A percentile compares a stretch with the other conserved stretches of the same genome.
Conservation (phyloP, 2,888 invertebrate genomes). For the Folsomia candida region DNA sequence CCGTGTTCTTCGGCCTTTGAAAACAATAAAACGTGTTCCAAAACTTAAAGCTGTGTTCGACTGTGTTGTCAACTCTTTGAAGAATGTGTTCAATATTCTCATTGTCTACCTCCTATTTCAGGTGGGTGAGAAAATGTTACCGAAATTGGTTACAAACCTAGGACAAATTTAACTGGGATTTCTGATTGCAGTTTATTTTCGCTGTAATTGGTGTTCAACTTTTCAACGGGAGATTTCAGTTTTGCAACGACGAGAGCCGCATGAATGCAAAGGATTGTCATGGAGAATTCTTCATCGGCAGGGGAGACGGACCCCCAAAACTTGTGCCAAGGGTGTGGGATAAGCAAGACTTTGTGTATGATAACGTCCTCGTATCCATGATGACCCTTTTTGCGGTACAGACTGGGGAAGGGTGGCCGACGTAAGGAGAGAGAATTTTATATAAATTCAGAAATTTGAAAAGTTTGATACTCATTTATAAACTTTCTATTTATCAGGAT, state of each 20-base stretch:
- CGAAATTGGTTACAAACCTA: background rate
- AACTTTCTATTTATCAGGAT: conserved; percentile 64
- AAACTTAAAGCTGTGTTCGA: conserved; percentile 99
- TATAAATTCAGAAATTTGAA: conserved; percentile 43
- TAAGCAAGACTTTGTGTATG: conserved; percentile 94
- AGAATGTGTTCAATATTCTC: conserved; percentile 99
- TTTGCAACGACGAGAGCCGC: conserved; percentile 97
- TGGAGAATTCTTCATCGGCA: conserved; percentile 94
- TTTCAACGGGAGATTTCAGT: conserved; percentile 99
- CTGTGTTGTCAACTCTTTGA: conserved; percentile 99
- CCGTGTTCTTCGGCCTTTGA: conserved; percentile 96
- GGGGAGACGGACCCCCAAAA: conserved; percentile 65
- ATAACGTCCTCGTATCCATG: conserved; percentile 94
- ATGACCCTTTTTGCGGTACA: conserved; percentile 98
- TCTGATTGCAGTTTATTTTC: conserved; percentile 85
- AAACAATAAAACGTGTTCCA: conserved; percentile 99
- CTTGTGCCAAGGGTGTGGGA: conserved; percentile 68
- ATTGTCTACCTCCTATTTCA: conserved; percentile 98
- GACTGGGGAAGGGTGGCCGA: conserved; percentile 99
- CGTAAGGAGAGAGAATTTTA: conserved; percentile 67
- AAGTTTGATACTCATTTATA: background rate
- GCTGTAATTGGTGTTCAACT: conserved; percentile 99
- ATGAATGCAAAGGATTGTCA: conserved; percentile 90
- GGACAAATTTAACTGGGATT: background rate
- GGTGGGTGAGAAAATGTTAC: conserved; percentile 26